A percentile compares a stretch with the other conserved stretches of the same genome.
These are phyloP conservation scores for Campoplex nolae DNA, from an alignment of 2,888 invertebrate genomes.

Conservation along the genomic window DNA sequence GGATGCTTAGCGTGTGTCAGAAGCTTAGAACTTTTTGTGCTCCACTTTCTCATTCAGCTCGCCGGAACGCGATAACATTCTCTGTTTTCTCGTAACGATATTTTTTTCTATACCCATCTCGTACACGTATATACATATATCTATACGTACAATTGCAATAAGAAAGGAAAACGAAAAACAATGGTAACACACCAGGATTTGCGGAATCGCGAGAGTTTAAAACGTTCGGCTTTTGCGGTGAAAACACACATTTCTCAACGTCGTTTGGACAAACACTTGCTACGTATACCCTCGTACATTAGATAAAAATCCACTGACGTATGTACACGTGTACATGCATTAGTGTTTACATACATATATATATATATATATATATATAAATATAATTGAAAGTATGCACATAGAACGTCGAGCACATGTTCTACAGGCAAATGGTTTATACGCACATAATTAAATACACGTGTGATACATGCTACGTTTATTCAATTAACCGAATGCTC, in stretches of 20 bases:
- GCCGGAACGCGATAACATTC: slow-evolving; percentile 64
- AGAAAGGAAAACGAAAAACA: slow-evolving; percentile 26
- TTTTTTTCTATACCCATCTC: slow-evolving; percentile 39
- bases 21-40: slow-evolving; percentile 58
- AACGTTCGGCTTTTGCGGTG: slow-evolving; percentile 19
- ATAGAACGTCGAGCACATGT: not conserved
- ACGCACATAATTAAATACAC: slow-evolving; percentile 27
- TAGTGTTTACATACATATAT: not conserved
- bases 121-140: not conserved
- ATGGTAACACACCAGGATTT: not conserved
- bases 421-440: not conserved
- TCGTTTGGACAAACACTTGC: not conserved
- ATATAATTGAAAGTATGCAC: not conserved
- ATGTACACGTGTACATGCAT: not conserved
- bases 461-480: slow-evolving; percentile 43
- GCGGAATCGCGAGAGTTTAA: not conserved
- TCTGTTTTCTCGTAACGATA: slow-evolving; percentile 41
- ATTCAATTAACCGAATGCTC: slow-evolving; percentile 43
- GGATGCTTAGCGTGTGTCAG: slow-evolving; percentile 48
- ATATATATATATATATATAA: not conserved
- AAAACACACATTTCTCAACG: slow-evolving; percentile 34
- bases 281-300: not conserved
- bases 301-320: not conserved
- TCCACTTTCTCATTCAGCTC: slow-evolving; percentile 66
- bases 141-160: slow-evolving; percentile 4